A percentile compares a stretch with the other conserved stretches of the same genome.
Evolutionary conservation across 2,113 vertebrate species (phyloP).

Genomic region (Zingel zingel): DNA sequence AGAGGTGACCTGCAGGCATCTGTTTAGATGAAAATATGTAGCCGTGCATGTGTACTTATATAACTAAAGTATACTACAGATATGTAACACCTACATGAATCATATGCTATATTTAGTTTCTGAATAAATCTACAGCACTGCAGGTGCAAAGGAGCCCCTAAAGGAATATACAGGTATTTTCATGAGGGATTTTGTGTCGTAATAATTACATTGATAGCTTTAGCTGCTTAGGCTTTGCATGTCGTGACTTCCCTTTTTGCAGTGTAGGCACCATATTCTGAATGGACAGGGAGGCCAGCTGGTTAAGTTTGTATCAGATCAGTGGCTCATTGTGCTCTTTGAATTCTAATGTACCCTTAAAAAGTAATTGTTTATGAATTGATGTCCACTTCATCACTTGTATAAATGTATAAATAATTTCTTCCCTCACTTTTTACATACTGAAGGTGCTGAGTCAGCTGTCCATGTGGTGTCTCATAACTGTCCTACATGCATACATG

Average conservation of each 20-base stretch:
- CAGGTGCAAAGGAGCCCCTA: neutral
- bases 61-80: neutral
- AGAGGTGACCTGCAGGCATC: slow-evolving; percentile 78
- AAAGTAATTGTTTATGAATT: neutral
- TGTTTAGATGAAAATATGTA: neutral
- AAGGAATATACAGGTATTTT: neutral
- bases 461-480: neutral
- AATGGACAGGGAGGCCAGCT: neutral
- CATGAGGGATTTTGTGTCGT: neutral
- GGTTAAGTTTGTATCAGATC: neutral
- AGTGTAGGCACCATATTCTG: neutral
- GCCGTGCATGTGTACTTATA: neutral
- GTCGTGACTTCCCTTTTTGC: slow-evolving; percentile 20
- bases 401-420: too few relatives aligned
- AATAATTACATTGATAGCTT: neutral
- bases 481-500: neutral
- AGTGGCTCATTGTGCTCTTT: neutral
- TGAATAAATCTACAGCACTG: neutral
- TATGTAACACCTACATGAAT: neutral
- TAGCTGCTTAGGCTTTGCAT: neutral
- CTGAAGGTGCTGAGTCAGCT: slow-evolving; percentile 24
- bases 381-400: neutral
- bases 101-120: neutral
- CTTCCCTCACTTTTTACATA: neutral
- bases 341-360: neutral